phyloP scores from a whole-genome alignment of 1,140 invertebrate genomes.

The Drosophila pruinosa region DNA sequence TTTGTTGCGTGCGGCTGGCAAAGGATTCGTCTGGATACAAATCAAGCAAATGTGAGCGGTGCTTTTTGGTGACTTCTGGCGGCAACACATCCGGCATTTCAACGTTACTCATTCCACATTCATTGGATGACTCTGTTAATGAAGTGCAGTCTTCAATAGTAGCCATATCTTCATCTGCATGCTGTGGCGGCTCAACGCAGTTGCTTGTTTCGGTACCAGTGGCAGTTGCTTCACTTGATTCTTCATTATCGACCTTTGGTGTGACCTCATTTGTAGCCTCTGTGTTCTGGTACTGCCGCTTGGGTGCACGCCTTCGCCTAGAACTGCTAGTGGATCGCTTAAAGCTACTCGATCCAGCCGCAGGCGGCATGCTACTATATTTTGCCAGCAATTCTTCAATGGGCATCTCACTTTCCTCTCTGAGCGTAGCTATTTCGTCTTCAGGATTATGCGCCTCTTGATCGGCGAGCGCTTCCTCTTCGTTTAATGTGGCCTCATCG shows the following conservation, averaged over 20 bases:
- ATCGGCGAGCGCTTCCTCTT: conserved; percentile 96
- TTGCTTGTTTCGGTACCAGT: neutral
- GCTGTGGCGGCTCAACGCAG: neutral
- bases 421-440: conserved; percentile 93
- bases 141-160: neutral
- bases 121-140: neutral
- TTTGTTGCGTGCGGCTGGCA: conserved; percentile 51
- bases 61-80: conserved; percentile 58
- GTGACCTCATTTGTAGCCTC: conserved; percentile 7
- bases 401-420: conserved; percentile 95
- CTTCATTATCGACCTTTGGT: neutral
- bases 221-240: neutral
- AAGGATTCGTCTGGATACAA: conserved; percentile 75
- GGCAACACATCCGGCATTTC: conserved; percentile 1
- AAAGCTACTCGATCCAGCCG: conserved; percentile 17
- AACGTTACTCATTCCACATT: neutral
- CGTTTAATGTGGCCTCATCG: conserved; percentile 97
- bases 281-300: conserved; percentile 36
- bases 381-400: conserved; percentile 93
- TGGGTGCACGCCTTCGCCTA: conserved; percentile 33
- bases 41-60: conserved; percentile 69
- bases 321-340: conserved; percentile 24
- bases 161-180: neutral
- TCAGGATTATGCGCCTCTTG: conserved; percentile 90
- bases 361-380: conserved; percentile 49